phyloP scores from a whole-genome alignment of 2,113 vertebrate species.

The Phyllostomus hastatus region DNA sequence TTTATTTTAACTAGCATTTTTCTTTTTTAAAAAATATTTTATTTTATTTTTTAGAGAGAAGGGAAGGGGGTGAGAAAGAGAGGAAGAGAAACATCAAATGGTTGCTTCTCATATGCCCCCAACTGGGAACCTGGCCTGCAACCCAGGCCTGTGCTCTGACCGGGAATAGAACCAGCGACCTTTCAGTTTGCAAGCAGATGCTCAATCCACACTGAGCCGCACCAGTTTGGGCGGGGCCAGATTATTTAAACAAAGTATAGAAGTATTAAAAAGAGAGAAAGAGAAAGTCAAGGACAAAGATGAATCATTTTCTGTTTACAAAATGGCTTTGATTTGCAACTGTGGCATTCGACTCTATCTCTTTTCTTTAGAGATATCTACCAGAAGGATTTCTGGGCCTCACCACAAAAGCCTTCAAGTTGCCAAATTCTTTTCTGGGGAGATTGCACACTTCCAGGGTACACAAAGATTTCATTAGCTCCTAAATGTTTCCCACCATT shows the following conservation, averaged over 20 bases:
- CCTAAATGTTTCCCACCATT: conserved; percentile 1
- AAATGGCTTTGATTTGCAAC: conserved; percentile 8
- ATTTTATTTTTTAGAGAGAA: no score
- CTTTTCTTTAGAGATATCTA: background rate
- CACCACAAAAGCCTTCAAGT: background rate
- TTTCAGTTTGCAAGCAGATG: no score
- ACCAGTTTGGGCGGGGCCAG: background rate
- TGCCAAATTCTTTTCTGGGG: background rate
- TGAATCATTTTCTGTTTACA: conserved; percentile 29
- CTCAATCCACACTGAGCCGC: no score
- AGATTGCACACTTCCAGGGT: background rate
- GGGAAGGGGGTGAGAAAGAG: no score
- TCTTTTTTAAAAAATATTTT: no score
- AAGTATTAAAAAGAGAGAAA: background rate
- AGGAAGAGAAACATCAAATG: no score
- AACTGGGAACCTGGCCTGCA: no score
- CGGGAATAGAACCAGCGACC: no score
- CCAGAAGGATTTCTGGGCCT: background rate
- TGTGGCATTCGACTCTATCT: background rate
- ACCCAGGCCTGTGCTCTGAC: no score
- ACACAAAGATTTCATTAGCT: background rate
- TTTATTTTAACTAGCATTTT: no score
- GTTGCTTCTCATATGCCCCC: no score
- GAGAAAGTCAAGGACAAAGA: background rate
- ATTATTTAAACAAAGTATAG: conserved; percentile 41